Percentiles rank a stretch among this genome's conserved stretches.
phyloP scores from a whole-genome alignment of 2,888 invertebrate species.

The Harpalus rufipes region DNA sequence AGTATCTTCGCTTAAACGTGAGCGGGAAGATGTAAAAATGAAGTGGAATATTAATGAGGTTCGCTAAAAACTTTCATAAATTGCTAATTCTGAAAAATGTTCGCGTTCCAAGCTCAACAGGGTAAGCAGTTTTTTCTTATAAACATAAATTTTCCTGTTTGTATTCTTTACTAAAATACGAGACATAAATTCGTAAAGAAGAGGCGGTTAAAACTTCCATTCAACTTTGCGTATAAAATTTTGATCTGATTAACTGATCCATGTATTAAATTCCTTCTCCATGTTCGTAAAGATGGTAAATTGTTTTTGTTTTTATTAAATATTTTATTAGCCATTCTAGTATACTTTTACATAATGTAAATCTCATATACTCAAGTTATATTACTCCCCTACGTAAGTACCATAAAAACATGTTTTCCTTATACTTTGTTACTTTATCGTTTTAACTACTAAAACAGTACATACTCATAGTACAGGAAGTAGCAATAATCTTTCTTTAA shows the following conservation, averaged over 20 bases:
- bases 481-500: too few species aligned
- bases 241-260: conserved; percentile 32
- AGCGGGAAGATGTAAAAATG: background rate
- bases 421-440: too few species aligned
- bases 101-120: background rate
- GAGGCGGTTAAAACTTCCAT: conserved; percentile 38
- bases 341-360: background rate
- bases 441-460: too few species aligned
- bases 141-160: conserved; percentile 48
- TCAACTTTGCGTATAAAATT: conserved; percentile 58
- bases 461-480: too few species aligned
- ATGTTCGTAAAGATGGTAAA: conserved; percentile 38
- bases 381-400: background rate
- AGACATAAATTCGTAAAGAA: conserved; percentile 53
- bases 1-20: background rate
- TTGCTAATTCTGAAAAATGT: conserved; percentile 40
- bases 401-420: background rate
- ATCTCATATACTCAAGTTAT: conserved; percentile 2
- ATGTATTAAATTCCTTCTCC: conserved; percentile 54
- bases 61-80: conserved; percentile 33
- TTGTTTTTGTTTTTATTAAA: conserved; percentile 16
- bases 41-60: conserved; percentile 22
- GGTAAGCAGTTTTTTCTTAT: conserved; percentile 28
- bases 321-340: background rate
- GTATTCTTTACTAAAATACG: conserved; percentile 25